Evolutionary conservation across 2,888 invertebrate genomes (phyloP).

Genomic region (Onthophagus sagittarius): DNA sequence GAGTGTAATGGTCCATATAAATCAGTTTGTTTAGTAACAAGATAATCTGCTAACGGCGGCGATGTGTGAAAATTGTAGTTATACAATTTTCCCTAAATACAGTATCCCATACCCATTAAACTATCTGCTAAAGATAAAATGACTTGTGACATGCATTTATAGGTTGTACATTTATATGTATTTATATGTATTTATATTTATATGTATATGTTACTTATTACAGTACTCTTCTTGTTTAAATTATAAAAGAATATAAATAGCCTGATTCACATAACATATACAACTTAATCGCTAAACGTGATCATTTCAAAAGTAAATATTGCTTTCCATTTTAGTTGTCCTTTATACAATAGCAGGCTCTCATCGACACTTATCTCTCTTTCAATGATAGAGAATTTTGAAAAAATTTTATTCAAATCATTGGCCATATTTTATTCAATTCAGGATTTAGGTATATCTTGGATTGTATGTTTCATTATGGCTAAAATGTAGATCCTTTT

Average conservation of each 20-base stretch:
- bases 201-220: constrained; percentile 13
- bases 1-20: constrained; percentile 26
- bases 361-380: constrained; percentile 32
- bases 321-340: constrained; percentile 36
- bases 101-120: constrained; percentile 21
- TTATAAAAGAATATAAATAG: constrained; percentile 32
- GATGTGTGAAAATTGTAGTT: constrained; percentile 31
- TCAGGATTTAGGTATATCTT: constrained; percentile 22
- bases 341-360: constrained; percentile 35
- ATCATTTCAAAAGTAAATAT: constrained; percentile 35
- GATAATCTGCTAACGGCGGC: constrained; percentile 25
- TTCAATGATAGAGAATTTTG: constrained; percentile 22
- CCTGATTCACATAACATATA: constrained; percentile 37
- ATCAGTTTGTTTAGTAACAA: constrained; percentile 25
- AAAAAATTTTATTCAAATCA: constrained; percentile 18
- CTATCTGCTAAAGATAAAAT: constrained; percentile 11
- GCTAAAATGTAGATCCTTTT: constrained; percentile 19
- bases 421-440: constrained; percentile 28
- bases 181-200: constrained; percentile 14
- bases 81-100: too few species aligned
- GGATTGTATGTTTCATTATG: constrained; percentile 14
- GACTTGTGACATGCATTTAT: constrained; percentile 4
- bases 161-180: too few species aligned
- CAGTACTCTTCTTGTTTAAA: constrained; percentile 31
- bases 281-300: constrained; percentile 36